Evolutionary conservation across 2,113 vertebrate genomes (phyloP).

Genomic region (Eretmochelys imbricata): DNA sequence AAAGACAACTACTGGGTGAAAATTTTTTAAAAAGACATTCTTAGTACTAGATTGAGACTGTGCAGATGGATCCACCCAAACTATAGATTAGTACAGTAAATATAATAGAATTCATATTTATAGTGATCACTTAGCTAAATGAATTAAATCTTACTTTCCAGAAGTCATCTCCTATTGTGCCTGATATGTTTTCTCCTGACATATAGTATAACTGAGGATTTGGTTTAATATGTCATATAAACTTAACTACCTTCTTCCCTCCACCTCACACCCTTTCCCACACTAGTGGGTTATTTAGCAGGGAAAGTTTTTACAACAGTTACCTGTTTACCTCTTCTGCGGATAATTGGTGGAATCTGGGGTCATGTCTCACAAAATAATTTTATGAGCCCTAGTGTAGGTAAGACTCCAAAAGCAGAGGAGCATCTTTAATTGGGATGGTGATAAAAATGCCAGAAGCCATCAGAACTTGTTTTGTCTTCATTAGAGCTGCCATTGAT

Average conservation of each 20-base stretch:
- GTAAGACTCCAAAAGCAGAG: background rate
- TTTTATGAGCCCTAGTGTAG: background rate
- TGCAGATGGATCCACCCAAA: background rate
- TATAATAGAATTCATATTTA: background rate
- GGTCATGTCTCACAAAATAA: background rate
- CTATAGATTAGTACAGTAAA: accelerated
- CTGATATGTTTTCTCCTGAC: background rate
- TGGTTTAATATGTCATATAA: background rate
- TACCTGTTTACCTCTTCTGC: background rate
- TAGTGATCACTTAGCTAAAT: background rate
- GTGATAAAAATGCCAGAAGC: background rate
- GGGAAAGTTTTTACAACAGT: background rate
- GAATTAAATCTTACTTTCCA: background rate
- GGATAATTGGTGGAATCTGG: background rate
- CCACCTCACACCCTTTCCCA: background rate
- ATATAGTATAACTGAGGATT: background rate
- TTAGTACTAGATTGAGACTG: background rate
- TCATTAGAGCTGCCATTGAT: background rate
- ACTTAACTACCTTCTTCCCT: background rate
- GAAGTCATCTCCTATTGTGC: background rate
- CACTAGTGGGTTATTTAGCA: accelerated
- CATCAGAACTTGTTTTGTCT: background rate
- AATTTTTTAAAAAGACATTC: background rate
- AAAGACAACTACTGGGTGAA: background rate
- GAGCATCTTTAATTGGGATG: background rate